Evolutionary conservation across 2,113 vertebrate species (phyloP), one percentile per base, ranked within the genome.

Genomic region (Rhinolophus ferrumequinum): DNA sequence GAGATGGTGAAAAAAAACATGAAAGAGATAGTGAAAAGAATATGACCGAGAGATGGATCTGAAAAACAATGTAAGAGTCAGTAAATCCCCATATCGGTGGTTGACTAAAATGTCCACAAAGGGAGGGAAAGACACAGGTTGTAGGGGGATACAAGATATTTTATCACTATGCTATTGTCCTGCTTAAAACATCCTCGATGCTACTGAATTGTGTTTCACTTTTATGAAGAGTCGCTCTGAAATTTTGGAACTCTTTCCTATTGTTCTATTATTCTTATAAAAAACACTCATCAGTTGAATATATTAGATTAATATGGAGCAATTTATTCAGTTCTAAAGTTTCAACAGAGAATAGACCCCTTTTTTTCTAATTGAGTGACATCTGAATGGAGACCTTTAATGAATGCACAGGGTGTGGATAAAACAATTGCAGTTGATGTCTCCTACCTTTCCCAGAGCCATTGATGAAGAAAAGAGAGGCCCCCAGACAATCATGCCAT

Each of bases 281-380:
- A 86, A 89, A 94, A 60, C 8, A 50, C 8, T 81, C 14, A 62
- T 54, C 41, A 77, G 18, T n/a, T 41, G 6, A 30, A 0, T 66
- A 24, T 22, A 44, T 54, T 60, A 64, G 19, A 60, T 83, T 50
- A 94, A 67, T 33, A 12, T 3, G 50, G 19, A 60, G 30, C 9
- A 92, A 82, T 52, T 86, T 35, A 58, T 54, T 19, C 76, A 70
- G 18, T 72, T 90, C 50, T 6, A 41, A 44, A 41, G 24, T 92
- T 70, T 72, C 75, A 66, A 18, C 44, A 28, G 30, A 82, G 7
- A 70, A 77, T 12, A 83, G 15, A 35, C 7, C 15, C 15, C 33
- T 33, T 94, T 84, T 81, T 15, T 11, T 62, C 11, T 28, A 79
- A 67, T 50, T 50, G 33, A 67, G 18, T 30, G 8, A 30, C 24